Percentiles rank a stretch among this genome's conserved stretches.
Conservation (phyloP, 2,797 vertebrate genomes). For the Diplodus sargus region DNA sequence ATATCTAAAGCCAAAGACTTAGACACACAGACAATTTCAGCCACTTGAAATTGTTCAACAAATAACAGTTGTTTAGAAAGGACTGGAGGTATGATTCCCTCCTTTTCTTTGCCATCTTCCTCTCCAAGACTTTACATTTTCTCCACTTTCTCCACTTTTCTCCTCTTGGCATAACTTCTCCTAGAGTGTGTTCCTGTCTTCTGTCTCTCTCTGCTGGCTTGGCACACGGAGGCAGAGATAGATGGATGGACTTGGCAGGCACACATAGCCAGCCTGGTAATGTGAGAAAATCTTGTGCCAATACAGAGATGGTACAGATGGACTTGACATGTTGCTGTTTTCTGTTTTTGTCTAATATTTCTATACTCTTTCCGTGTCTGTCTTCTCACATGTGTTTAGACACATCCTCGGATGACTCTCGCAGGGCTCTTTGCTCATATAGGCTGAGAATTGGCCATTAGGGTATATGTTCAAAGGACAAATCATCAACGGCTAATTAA, state of each 20-base stretch:
- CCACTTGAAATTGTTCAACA: slow-evolving; percentile 73
- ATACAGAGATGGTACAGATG: slow-evolving; percentile 80
- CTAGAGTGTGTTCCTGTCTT: slow-evolving; percentile 69
- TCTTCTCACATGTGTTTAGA: slow-evolving; percentile 75
- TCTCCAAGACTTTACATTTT: slow-evolving; percentile 36
- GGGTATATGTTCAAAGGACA: slow-evolving; percentile 83
- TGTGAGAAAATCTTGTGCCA: slow-evolving; percentile 78
- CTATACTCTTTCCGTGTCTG: slow-evolving; percentile 71
- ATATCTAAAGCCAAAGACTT: slow-evolving; percentile 62
- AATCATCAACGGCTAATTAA: slow-evolving; percentile 85
- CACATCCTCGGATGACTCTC: slow-evolving; percentile 62
- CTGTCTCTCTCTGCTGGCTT: slow-evolving; percentile 71
- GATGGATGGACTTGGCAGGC: slow-evolving; percentile 81
- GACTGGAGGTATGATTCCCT: slow-evolving; percentile 55
- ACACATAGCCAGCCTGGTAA: slow-evolving; percentile 76
- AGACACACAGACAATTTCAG: slow-evolving; percentile 68
- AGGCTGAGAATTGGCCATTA: slow-evolving; percentile 75
- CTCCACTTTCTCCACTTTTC: slow-evolving; percentile 55
- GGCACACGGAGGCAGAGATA: slow-evolving; percentile 72
- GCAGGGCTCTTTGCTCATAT: slow-evolving; percentile 61
- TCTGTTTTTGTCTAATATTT: slow-evolving; percentile 79
- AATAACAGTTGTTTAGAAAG: slow-evolving; percentile 63
- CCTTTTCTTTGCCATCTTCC: slow-evolving; percentile 51
- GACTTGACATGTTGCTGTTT: slow-evolving; percentile 82
- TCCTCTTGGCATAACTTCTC: slow-evolving; percentile 72